Evolutionary conservation across 2,797 vertebrate species (phyloP).

Genomic region (Oryzias dopingdopingensis): DNA sequence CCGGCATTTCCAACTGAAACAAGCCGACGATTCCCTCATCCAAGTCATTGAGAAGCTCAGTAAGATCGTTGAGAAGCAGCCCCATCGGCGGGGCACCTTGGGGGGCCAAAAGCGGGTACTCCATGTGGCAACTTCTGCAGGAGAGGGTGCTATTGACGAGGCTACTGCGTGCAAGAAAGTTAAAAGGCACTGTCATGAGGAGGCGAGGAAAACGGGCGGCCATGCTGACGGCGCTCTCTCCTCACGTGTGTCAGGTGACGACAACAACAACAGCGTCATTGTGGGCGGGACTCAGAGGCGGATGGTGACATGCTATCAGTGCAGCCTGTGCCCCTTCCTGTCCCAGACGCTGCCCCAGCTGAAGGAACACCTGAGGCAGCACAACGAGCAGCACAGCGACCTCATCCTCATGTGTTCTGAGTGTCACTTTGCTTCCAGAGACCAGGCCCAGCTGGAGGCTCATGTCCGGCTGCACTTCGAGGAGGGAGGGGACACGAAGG

Average conservation of each 20-base stretch:
- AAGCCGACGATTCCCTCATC: conserved; percentile 87
- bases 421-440: conserved; percentile 86
- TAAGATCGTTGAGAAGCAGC: conserved; percentile 92
- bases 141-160: conserved; percentile 58
- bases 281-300: conserved; percentile 52
- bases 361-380: conserved; percentile 88
- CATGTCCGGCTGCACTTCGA: conserved; percentile 86
- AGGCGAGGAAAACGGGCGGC: conserved; percentile 7
- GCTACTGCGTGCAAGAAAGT: conserved; percentile 72
- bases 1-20: conserved; percentile 77
- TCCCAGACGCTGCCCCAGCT: conserved; percentile 84
- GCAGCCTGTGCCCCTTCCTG: conserved; percentile 89
- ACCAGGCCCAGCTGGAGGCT: conserved; percentile 87
- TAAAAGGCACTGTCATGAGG: conserved; percentile 47
- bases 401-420: conserved; percentile 81
- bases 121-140: conserved; percentile 43
- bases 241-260: conserved; percentile 27
- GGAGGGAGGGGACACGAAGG: conserved; percentile 23
- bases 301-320: conserved; percentile 90
- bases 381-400: conserved; percentile 82
- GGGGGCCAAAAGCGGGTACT: conserved; percentile 85
- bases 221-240: not conserved
- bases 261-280: conserved; percentile 16
- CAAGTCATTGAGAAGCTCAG: conserved; percentile 97
- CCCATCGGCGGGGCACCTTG: conserved; percentile 79